Percentiles rank a stretch among this genome's conserved stretches.
Conservation (phyloP, 1,140 invertebrate genomes). For the Lordiphosa collinella region DNA sequence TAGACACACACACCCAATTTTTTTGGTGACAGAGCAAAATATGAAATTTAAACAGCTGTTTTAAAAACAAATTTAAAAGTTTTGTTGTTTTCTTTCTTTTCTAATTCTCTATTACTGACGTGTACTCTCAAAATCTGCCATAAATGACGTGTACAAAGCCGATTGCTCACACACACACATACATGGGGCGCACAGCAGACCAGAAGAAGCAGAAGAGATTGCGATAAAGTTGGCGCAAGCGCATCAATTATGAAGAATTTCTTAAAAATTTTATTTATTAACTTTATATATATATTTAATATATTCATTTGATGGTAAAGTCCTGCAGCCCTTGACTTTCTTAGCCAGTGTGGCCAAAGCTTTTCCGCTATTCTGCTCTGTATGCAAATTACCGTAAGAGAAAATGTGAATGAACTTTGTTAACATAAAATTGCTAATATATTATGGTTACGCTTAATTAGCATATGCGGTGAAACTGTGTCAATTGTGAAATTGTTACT, state of each 20-base stretch:
- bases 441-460: slow-evolving; percentile 15
- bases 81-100: slow-evolving; percentile 16
- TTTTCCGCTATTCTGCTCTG: neutral
- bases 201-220: slow-evolving; percentile 11
- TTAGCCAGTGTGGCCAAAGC: neutral
- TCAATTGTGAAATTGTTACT: no score
- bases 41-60: slow-evolving; percentile 48
- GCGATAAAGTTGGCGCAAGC: slow-evolving; percentile 41
- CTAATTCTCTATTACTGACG: slow-evolving; percentile 46
- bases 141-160: slow-evolving; percentile 66
- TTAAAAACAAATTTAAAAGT: neutral
- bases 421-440: slow-evolving; percentile 11
- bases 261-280: neutral
- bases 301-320: no score
- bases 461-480: no score
- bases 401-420: slow-evolving; percentile 44
- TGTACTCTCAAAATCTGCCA: slow-evolving; percentile 48
- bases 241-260: slow-evolving; percentile 12
- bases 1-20: slow-evolving; percentile 35
- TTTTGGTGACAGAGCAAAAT: slow-evolving; percentile 12
- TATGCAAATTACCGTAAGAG: neutral
- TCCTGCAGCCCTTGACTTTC: neutral
- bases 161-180: slow-evolving; percentile 40
- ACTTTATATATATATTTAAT: no score
- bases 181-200: slow-evolving; percentile 10